These are phyloP conservation scores for Amiota mariae DNA, from an alignment of 2,888 invertebrate genomes.

Conservation along the genomic window DNA sequence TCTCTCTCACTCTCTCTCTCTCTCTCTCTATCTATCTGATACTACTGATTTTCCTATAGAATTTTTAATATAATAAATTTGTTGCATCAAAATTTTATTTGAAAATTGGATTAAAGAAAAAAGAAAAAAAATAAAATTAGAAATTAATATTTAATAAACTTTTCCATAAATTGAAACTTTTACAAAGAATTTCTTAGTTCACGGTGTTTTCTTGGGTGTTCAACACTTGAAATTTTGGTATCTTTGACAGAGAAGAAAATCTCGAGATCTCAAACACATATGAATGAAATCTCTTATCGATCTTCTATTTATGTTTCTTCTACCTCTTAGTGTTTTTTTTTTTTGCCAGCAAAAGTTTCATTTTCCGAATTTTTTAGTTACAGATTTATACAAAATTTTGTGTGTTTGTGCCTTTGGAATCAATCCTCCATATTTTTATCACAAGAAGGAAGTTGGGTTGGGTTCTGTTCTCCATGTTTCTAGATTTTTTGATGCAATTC, in stretches of 20 bases:
- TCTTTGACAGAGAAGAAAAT: background rate
- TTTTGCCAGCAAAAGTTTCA: background rate
- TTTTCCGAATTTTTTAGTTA: too few relatives aligned
- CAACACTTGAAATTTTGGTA: conserved; percentile 3
- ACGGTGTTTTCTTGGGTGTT: conserved; percentile 10
- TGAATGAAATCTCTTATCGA: too few relatives aligned
- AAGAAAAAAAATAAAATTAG: background rate
- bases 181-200: conserved; percentile 18
- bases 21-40: conserved; percentile 22
- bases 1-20: too few relatives aligned
- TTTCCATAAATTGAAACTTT: conserved; percentile 41
- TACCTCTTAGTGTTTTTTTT: background rate
- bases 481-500: too few relatives aligned
- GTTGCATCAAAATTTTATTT: too few relatives aligned
- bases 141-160: conserved; percentile 3
- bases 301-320: background rate
- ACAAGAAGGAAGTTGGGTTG: too few relatives aligned
- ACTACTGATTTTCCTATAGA: background rate
- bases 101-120: conserved; percentile 32
- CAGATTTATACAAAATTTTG: too few relatives aligned
- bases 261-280: background rate
- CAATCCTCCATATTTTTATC: too few relatives aligned
- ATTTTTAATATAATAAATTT: too few relatives aligned
- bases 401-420: too few relatives aligned
- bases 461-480: too few relatives aligned